A percentile compares a stretch with the other conserved stretches of the same genome.
Evolutionary conservation across 2,888 invertebrate species (phyloP).

Genomic region (Apamea crenata): DNA sequence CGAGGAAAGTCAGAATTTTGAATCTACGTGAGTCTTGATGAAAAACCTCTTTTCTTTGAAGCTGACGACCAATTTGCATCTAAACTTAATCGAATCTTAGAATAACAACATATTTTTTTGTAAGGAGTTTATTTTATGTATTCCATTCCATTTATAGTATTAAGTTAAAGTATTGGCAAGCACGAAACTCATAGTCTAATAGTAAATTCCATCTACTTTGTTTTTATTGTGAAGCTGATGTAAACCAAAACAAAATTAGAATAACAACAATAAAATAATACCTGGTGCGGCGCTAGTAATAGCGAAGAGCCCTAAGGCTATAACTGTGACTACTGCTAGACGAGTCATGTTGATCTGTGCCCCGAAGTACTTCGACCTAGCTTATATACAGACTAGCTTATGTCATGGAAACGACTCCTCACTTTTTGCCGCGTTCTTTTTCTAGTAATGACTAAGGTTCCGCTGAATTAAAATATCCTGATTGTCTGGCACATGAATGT

Average conservation of each 20-base stretch:
- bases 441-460: constrained; percentile 71
- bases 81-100: neutral
- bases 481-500: no score
- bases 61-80: neutral
- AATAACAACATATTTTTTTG: neutral
- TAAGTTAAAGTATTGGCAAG: neutral
- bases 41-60: neutral
- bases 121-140: neutral
- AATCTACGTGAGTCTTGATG: neutral
- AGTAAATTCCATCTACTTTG: neutral
- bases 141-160: neutral
- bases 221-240: neutral
- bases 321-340: constrained; percentile 75
- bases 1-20: neutral
- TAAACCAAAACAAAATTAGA: constrained; percentile 4
- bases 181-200: neutral
- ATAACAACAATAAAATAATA: constrained; percentile 61
- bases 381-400: constrained; percentile 80
- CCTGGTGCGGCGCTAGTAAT: constrained; percentile 82
- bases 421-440: constrained; percentile 73
- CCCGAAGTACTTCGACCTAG: constrained; percentile 65
- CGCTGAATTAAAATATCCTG: constrained; percentile 43
- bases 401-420: constrained; percentile 79
- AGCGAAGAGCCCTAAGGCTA: constrained; percentile 81
- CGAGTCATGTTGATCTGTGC: constrained; percentile 79